Percentiles rank a stretch among this genome's conserved stretches.
Conservation (phyloP, 2,888 invertebrate genomes). For the Sympetrum striolatum region DNA sequence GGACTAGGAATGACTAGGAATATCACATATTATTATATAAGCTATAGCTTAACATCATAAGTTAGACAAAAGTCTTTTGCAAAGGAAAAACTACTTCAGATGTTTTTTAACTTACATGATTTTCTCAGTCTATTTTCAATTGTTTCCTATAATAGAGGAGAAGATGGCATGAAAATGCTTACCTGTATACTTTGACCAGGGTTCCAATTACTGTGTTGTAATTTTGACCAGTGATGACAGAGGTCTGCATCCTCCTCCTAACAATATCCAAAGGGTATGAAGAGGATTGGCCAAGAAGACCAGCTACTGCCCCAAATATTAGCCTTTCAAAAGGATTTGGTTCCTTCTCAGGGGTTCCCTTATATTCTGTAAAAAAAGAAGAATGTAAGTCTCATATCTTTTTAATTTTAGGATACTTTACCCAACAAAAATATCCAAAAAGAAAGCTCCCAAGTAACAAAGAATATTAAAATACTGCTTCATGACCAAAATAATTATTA, state of each 20-base stretch:
- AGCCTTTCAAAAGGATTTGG: constrained; percentile 71
- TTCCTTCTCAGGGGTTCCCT: constrained; percentile 56
- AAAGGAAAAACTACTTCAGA: too few relatives aligned
- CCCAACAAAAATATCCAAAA: too few relatives aligned
- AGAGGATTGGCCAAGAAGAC: constrained; percentile 90
- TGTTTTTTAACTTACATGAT: too few relatives aligned
- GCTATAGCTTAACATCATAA: too few relatives aligned
- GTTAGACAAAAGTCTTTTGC: too few relatives aligned
- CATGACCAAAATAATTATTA: too few relatives aligned
- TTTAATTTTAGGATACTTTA: background rate
- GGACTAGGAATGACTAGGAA: too few relatives aligned
- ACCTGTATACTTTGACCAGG: constrained; percentile 74
- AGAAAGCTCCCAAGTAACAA: background rate
- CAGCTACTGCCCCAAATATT: constrained; percentile 88
- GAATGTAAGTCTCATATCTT: background rate
- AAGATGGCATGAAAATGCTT: constrained; percentile 52
- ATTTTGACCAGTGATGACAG: constrained; percentile 64
- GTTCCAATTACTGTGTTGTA: constrained; percentile 73
- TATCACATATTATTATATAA: too few relatives aligned
- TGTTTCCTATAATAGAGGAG: too few relatives aligned
- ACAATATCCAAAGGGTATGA: constrained; percentile 98
- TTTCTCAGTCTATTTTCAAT: too few relatives aligned
- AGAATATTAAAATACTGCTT: too few relatives aligned
- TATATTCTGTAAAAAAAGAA: constrained; percentile 12
- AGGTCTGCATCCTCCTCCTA: constrained; percentile 73